phyloP scores from a whole-genome alignment of 1,140 invertebrate species.

The Drosophila ananassae region DNA sequence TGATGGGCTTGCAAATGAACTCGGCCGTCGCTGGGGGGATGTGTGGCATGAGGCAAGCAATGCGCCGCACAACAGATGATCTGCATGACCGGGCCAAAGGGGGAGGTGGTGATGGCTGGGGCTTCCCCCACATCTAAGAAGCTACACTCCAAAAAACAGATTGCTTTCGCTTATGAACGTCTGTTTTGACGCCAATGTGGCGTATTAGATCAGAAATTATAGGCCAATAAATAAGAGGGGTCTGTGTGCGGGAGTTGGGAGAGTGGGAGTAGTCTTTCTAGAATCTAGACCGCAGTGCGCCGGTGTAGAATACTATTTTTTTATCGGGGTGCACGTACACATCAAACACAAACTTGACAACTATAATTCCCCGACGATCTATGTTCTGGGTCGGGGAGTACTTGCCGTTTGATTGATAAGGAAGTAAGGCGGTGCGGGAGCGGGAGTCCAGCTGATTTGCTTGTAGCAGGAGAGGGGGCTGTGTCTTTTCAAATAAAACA shows the following conservation, averaged over 20 bases:
- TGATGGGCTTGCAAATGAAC: constrained; percentile 73
- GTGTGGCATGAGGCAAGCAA: constrained; percentile 22
- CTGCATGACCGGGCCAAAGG: constrained; percentile 28
- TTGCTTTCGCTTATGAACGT: too few relatives aligned
- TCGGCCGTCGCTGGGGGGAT: constrained; percentile 41
- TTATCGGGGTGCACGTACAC: constrained; percentile 70
- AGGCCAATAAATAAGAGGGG: too few relatives aligned
- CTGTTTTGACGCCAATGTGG: too few relatives aligned
- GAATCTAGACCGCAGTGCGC: too few relatives aligned
- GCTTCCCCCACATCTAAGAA: not conserved
- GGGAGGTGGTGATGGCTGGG: constrained; percentile 21
- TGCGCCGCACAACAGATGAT: constrained; percentile 29
- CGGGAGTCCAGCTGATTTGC: constrained; percentile 24
- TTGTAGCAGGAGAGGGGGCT: constrained; percentile 13
- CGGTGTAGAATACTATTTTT: constrained; percentile 32
- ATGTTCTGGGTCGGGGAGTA: constrained; percentile 7
- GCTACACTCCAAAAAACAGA: too few relatives aligned
- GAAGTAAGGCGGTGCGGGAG: constrained; percentile 60
- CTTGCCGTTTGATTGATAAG: constrained; percentile 72
- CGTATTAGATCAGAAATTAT: too few relatives aligned
- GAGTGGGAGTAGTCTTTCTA: too few relatives aligned
- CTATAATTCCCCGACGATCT: constrained; percentile 55
- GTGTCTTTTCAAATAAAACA: not conserved
- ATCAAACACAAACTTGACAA: constrained; percentile 59
- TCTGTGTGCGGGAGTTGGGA: too few relatives aligned